A percentile compares a stretch with the other conserved stretches of the same genome.
These are phyloP conservation scores for Paedocypris micromegethes DNA, from an alignment of 2,797 vertebrate genomes.

Conservation along the genomic window DNA sequence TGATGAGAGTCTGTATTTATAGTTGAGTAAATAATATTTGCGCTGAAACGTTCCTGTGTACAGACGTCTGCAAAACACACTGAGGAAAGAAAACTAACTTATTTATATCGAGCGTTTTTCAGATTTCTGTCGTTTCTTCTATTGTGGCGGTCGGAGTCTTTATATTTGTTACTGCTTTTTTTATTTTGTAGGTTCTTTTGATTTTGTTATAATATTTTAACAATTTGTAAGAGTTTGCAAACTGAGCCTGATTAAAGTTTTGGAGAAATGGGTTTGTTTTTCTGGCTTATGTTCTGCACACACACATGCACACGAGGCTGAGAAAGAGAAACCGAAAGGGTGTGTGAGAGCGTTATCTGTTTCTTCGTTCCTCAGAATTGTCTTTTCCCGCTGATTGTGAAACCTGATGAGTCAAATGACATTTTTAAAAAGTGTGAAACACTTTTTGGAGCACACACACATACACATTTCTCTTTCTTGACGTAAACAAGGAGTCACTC, in stretches of 20 bases:
- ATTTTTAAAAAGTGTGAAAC: too few relatives aligned
- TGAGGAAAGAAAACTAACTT: conserved; percentile 99
- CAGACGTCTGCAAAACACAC: conserved; percentile 91
- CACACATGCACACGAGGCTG: conserved; percentile 51
- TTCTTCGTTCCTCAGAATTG: too few relatives aligned
- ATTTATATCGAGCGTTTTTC: conserved; percentile 90
- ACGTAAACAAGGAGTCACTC: too few relatives aligned
- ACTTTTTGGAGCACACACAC: too few relatives aligned
- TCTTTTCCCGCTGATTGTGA: too few relatives aligned
- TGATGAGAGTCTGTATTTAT: conserved; percentile 57
- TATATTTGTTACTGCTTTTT: conserved; percentile 85
- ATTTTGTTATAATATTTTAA: conserved; percentile 54
- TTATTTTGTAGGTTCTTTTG: conserved; percentile 58
- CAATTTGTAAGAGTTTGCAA: conserved; percentile 80
- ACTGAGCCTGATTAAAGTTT: conserved; percentile 88
- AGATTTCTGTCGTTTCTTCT: conserved; percentile 58
- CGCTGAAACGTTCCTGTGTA: conserved; percentile 72
- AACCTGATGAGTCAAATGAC: too few relatives aligned
- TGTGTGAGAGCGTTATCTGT: too few relatives aligned
- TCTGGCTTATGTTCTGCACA: conserved; percentile 80
- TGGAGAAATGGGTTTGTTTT: conserved; percentile 80
- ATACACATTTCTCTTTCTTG: too few relatives aligned
- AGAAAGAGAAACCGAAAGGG: conserved; percentile 61
- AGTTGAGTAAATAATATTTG: conserved; percentile 55
- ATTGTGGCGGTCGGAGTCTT: conserved; percentile 79